Base-by-base conservation (phyloP, 2,888 invertebrate species). In the Tinea pellionella region DNA sequence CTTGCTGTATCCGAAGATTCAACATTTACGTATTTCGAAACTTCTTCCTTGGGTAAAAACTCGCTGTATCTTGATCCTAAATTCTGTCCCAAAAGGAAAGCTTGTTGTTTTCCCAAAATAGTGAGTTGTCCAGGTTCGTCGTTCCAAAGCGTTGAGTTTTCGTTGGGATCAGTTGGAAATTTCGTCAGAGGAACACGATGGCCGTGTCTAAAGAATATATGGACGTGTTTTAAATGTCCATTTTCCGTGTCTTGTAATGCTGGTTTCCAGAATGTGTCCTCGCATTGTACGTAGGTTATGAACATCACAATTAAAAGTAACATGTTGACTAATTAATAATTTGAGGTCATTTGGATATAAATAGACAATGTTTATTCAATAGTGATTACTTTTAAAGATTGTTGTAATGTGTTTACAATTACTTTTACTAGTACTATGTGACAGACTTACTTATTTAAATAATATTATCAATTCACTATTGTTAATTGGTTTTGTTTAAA, bases 71-170 rank as follows among this genome's bases (percentile, higher is more conserved):
- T 62, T 0, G 51, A 13, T 32, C 61, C 15, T 1, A 65, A 37
- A 9, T 59, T 60, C 32, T 59, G 43, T n/a, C 63, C 65, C 3
- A 65, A 57, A 11, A 37, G 18, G 41, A 41, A 63, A 0, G 42
- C 61, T 59, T 65, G 65, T 18, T 62, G 61, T 29, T 47, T 43
- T 51, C 64, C 65, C 16, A 62, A 61, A 18, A 57, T 61, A 9
- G 64, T 65, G 12, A 65, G 60, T 32, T 64, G 59, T 2, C 61
- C 61, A 0, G 60, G 61, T 12, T 63, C 64, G 41, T 62, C 55
- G 4, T 53, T 61, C 65, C 65, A 65, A 2, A 63, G 32, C 0
- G 42, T 4, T 7, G 62, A 51, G 9, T 59, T 29, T 0, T 43
- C 59, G 58, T 65, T 60, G 0, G 63, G 64, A 37, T 65, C 64